Conservation (phyloP, 2,888 invertebrate species). For the Oegoconia quadripuncta region DNA sequence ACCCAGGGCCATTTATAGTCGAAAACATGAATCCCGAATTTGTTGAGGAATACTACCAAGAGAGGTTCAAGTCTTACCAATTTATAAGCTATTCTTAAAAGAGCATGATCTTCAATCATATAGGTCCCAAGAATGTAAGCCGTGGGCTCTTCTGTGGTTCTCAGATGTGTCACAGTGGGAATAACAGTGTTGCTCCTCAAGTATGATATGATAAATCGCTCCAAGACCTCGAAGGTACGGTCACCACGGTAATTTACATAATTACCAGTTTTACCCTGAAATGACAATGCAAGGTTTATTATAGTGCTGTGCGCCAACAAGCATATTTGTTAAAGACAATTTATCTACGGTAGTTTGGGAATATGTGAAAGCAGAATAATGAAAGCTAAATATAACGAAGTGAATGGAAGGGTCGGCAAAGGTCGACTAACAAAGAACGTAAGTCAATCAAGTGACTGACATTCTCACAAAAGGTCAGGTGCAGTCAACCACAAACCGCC, state of each 20-base stretch:
- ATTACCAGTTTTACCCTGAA: slow-evolving; percentile 71
- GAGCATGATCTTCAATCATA: slow-evolving; percentile 76
- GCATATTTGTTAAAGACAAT: too few relatives aligned
- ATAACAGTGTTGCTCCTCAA: slow-evolving; percentile 54
- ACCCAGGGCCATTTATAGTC: too few relatives aligned
- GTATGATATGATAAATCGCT: slow-evolving; percentile 81
- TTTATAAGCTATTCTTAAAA: slow-evolving; percentile 84
- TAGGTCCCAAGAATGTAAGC: slow-evolving; percentile 67
- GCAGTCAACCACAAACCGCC: too few relatives aligned
- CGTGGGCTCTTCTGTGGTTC: slow-evolving; percentile 59
- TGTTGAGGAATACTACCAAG: too few relatives aligned
- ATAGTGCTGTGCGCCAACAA: not conserved
- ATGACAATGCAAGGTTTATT: slow-evolving; percentile 4
- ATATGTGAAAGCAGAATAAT: too few relatives aligned
- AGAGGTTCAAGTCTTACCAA: slow-evolving; percentile 84
- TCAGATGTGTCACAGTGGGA: slow-evolving; percentile 39
- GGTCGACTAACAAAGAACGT: too few relatives aligned
- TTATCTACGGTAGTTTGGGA: too few relatives aligned
- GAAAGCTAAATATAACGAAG: too few relatives aligned
- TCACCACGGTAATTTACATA: slow-evolving; percentile 81
- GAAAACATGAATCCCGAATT: too few relatives aligned
- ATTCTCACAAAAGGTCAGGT: too few relatives aligned
- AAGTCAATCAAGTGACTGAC: too few relatives aligned
- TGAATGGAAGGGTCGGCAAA: too few relatives aligned
- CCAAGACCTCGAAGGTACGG: slow-evolving; percentile 78